A percentile compares a stretch with the other conserved stretches of the same genome.
These are phyloP conservation scores for Sinocyclocheilus rhinocerous DNA, from an alignment of 2,113 vertebrate genomes.

Conservation along the genomic window DNA sequence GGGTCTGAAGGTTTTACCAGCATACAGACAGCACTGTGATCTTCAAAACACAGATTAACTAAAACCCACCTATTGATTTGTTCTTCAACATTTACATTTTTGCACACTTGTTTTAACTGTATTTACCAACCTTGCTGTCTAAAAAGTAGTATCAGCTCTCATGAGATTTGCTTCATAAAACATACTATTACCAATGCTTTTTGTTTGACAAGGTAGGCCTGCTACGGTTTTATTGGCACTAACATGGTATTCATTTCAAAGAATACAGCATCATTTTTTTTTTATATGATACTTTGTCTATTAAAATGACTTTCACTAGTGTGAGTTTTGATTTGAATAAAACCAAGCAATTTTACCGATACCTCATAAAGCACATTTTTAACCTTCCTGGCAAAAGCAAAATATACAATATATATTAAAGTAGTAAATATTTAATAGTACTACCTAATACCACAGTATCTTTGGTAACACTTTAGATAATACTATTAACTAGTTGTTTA, in stretches of 20 bases:
- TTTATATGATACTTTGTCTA: no score
- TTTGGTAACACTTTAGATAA: no score
- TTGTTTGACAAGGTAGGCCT: neutral
- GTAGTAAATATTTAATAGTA: no score
- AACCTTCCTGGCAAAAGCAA: neutral
- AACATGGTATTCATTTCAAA: neutral
- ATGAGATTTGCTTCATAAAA: neutral
- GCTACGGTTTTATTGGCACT: neutral
- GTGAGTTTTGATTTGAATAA: neutral
- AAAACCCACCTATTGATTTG: constrained; percentile 10
- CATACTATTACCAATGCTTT: neutral
- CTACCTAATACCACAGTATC: no score
- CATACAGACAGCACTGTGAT: constrained; percentile 36
- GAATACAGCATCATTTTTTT: neutral
- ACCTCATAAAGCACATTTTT: neutral
- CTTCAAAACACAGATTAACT: constrained; percentile 24
- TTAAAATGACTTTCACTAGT: no score
- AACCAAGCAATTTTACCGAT: neutral
- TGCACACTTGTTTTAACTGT: neutral
- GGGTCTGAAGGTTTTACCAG: constrained; percentile 53
- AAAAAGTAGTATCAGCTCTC: neutral
- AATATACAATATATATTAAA: no score
- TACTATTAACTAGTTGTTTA: no score
- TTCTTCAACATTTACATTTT: neutral
- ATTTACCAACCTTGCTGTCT: neutral